Conservation (phyloP, 2,888 invertebrate genomes). For the Drosophila picticornis region DNA sequence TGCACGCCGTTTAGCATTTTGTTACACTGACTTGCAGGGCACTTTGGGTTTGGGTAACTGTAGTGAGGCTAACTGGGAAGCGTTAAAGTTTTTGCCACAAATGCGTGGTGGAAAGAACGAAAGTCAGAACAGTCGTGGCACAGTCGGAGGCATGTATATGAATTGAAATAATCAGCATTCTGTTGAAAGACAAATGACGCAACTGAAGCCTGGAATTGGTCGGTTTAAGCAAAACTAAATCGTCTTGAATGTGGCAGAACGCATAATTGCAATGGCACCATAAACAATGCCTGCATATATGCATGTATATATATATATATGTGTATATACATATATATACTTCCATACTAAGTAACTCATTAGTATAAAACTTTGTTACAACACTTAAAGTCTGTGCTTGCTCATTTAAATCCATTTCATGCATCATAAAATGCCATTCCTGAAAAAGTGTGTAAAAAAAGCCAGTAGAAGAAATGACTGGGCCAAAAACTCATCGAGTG, state of each 20-base stretch:
- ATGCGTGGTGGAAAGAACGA: slow-evolving; percentile 18
- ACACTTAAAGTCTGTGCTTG: neutral
- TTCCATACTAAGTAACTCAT: neutral
- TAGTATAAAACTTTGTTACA: neutral
- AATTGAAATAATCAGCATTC: neutral
- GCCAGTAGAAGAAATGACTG: slow-evolving; percentile 13
- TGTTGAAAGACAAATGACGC: neutral
- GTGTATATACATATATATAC: neutral
- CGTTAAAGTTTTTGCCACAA: slow-evolving; percentile 40
- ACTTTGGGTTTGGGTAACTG: neutral
- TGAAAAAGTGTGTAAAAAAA: slow-evolving; percentile 1
- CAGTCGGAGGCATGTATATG: neutral
- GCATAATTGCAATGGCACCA: neutral
- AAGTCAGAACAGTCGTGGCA: neutral
- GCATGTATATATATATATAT: neutral
- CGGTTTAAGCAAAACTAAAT: neutral
- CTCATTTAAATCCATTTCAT: slow-evolving; percentile 27
- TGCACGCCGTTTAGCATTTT: slow-evolving; percentile 49
- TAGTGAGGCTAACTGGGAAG: slow-evolving; percentile 7
- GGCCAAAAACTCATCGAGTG: slow-evolving; percentile 33
- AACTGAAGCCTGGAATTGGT: too few species aligned
- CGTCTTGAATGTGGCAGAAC: neutral
- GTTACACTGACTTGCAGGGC: slow-evolving; percentile 58
- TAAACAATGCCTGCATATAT: neutral
- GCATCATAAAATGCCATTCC: slow-evolving; percentile 31